Base-by-base conservation (phyloP, 2,797 vertebrate species). In the Sebastes diaconus region DNA sequence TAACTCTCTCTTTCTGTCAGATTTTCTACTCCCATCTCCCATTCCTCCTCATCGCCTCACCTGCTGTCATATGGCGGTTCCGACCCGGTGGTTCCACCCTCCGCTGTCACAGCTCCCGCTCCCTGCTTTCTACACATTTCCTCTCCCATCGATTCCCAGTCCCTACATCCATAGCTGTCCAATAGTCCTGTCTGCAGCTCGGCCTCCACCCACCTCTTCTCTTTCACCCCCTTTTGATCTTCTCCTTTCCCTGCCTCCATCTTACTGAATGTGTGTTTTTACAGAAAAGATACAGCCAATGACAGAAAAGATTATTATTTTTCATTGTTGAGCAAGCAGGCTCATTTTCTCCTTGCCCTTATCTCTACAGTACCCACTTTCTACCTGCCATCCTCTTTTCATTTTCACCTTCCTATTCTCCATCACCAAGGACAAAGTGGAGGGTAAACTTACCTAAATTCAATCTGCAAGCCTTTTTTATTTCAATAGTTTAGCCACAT, bases 31-130 rank as follows among this genome's bases (percentile, higher is more conserved):
- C 86, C 81, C 59, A 42, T 88, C 86, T 90, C 76, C 82, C 84
- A 83, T 90, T 80, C 88, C 84, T 91, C 86, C 88, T 85, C 87
- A 83, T 89, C 90, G 86, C 79, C 73, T 89, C 88, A 90, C 90
- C 87, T 90, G 80, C 89, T 93, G 93, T 94, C 93, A 91, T 80
- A 84, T 75, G 80, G 82, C n/a, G 68, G 92, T 94, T 95, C 90
- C 88, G 83, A 79, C 80, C 83, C 9, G 29, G 72, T 81, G 90
- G 81, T 75, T 87, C 83, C 87, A 80, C 79, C 90, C 83, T 84
- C 82, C 86, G 80, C 83, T 81, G 88, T 90, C 90, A 90, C 88
- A 82, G 75, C 84, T 87, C 77, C 80, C 58, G 76, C 86, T 86
- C 87, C 61, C 70, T 78, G 81, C 87, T 84, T 78, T 89, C 89